Evolutionary conservation across 1,140 invertebrate species (phyloP).

Genomic region (Magallana ariakensis): DNA sequence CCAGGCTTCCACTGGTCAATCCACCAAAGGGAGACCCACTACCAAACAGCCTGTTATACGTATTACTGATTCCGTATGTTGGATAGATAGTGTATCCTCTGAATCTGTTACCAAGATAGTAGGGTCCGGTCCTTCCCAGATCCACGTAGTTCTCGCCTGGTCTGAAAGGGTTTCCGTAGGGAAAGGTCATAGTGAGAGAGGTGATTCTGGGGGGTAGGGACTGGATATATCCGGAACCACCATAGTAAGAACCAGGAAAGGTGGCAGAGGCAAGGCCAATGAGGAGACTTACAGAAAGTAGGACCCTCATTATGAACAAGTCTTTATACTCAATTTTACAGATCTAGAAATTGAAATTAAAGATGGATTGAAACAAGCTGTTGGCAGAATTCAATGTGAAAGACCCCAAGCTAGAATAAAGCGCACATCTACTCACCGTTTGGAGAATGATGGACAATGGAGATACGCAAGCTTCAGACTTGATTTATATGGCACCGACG

Average conservation of each 20-base stretch:
- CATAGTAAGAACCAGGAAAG: background rate
- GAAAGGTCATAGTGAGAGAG: slow-evolving; percentile 4
- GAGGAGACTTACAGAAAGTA: background rate
- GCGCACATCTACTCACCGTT: too few species aligned
- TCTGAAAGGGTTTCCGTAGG: background rate
- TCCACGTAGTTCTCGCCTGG: background rate
- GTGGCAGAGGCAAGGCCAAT: background rate
- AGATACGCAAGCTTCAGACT: too few species aligned
- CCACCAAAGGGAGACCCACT: background rate
- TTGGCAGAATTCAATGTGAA: too few species aligned
- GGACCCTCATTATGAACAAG: background rate
- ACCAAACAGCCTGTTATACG: background rate
- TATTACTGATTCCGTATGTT: background rate
- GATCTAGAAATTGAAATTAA: too few species aligned
- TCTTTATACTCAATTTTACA: background rate
- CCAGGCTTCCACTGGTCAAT: background rate
- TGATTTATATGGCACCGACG: too few species aligned
- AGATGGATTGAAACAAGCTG: too few species aligned
- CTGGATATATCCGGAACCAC: background rate
- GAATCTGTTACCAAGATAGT: background rate
- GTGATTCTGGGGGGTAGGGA: background rate
- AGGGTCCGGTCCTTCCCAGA: background rate
- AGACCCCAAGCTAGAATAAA: too few species aligned
- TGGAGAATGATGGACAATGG: too few species aligned
- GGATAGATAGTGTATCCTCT: slow-evolving; percentile 4